phyloP scores from a whole-genome alignment of 1,140 invertebrate genomes.

The Coelopa frigida region DNA sequence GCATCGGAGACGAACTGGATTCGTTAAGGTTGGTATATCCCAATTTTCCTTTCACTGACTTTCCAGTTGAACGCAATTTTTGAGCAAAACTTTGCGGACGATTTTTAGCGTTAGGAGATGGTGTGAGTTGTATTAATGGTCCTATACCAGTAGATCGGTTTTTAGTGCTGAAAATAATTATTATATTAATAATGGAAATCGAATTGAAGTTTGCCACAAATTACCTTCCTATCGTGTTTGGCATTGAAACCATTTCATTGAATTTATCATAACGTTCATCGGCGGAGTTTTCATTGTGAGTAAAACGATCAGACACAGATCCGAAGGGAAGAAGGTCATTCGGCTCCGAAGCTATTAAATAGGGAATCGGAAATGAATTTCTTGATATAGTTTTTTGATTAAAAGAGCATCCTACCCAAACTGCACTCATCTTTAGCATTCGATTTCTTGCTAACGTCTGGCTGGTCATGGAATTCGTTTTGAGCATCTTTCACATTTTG shows the following conservation, averaged over 20 bases:
- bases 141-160: conserved; percentile 26
- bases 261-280: conserved; percentile 46
- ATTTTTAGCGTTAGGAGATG: conserved; percentile 58
- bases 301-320: conserved; percentile 40
- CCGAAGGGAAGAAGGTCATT: conserved; percentile 49
- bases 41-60: conserved; percentile 65
- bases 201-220: background rate
- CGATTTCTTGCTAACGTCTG: conserved; percentile 46
- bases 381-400: background rate
- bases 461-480: conserved; percentile 74
- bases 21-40: conserved; percentile 50
- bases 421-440: conserved; percentile 42
- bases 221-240: conserved; percentile 18
- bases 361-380: background rate
- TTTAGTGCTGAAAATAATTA: background rate
- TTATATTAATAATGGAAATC: too few relatives aligned
- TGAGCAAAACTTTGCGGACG: conserved; percentile 81
- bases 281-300: conserved; percentile 30
- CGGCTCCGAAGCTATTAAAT: conserved; percentile 54
- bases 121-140: conserved; percentile 46
- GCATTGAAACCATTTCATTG: conserved; percentile 34
- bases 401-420: conserved; percentile 34
- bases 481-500: conserved; percentile 94
- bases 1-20: conserved; percentile 59
- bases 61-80: conserved; percentile 73